These are phyloP conservation scores for Dicerorhinus sumatrensis DNA, from an alignment of 2,113 vertebrate species.

Conservation along the genomic window DNA sequence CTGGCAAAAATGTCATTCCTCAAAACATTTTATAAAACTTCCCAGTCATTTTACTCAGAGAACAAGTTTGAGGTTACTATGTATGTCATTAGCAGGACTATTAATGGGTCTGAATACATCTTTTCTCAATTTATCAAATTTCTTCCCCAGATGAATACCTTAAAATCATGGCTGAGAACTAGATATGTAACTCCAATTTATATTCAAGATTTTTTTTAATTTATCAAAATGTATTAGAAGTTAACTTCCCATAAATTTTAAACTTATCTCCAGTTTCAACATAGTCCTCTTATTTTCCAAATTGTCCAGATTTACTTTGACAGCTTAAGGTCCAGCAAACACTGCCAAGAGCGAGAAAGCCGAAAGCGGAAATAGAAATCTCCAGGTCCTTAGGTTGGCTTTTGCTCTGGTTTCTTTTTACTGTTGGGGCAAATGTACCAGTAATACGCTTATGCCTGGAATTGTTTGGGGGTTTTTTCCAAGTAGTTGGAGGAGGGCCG, in stretches of 20 bases:
- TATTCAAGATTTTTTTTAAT: not conserved
- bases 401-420: not conserved
- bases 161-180: constrained; percentile 1
- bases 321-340: not conserved
- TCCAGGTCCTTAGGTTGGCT: not conserved
- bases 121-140: not conserved
- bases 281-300: not conserved
- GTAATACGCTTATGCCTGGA: not conserved
- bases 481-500: not conserved
- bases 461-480: not conserved
- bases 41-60: not conserved
- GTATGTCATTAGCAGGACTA: not conserved
- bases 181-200: not conserved
- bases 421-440: not conserved
- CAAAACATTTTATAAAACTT: not conserved
- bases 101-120: not conserved
- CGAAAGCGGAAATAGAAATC: not conserved
- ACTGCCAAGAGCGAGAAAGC: not conserved
- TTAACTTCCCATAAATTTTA: constrained; percentile 3
- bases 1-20: not conserved
- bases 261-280: constrained; percentile 26
- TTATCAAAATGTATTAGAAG: constrained; percentile 11
- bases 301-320: not conserved
- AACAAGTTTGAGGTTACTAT: not conserved
- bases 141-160: not conserved